Base-by-base conservation (phyloP, 2,113 vertebrate species). In the Fulica atra region DNA sequence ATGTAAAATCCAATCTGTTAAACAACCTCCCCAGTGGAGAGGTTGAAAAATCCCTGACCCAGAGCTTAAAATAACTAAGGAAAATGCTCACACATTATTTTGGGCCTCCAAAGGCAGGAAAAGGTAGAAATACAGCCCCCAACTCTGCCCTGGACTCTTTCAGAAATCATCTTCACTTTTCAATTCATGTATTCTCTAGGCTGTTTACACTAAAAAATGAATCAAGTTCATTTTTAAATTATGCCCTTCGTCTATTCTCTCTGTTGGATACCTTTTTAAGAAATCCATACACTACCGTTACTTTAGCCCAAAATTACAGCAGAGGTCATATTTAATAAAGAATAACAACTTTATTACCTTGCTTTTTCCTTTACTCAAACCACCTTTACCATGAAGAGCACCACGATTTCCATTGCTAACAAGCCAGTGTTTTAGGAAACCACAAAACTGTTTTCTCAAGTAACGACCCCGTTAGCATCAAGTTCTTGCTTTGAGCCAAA, bases 171-270 rank as follows among this genome's bases (percentile, higher is more conserved):
- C 46, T 93, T 94, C 24, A 48, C 20, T 92, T 94, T 88, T 88
- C 25, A 9, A 42, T 94, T 87, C 17, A 83, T 93, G 68, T 90
- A 53, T 91, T 91, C 77, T 77, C 40, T 24, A 33, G 7, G 4
- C 28, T 88, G 69, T 93, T 94, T 90, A 94, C 51, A 70, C 61
- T 69, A 63, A 70, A 86, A 81, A 87, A 56, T n/a, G 20, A 65
- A 77, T 63, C 80, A 33, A 57, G 21, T 42, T 92, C 2, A 60
- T 89, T 81, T 94, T 81, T 48, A 93, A 94, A 93, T 84, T 76
- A 81, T 10, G 35, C 40, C 54, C 54, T 93, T 95, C 65, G 81
- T 81, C 53, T 80, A 13, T 44, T 88, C 68, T 77, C 59, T 86
- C 69, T 71, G 48, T 68, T 74, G 70, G 80, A 64, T 57, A 29